These are phyloP conservation scores for Condylura cristata DNA, from an alignment of 2,113 vertebrate species.

Conservation along the genomic window DNA sequence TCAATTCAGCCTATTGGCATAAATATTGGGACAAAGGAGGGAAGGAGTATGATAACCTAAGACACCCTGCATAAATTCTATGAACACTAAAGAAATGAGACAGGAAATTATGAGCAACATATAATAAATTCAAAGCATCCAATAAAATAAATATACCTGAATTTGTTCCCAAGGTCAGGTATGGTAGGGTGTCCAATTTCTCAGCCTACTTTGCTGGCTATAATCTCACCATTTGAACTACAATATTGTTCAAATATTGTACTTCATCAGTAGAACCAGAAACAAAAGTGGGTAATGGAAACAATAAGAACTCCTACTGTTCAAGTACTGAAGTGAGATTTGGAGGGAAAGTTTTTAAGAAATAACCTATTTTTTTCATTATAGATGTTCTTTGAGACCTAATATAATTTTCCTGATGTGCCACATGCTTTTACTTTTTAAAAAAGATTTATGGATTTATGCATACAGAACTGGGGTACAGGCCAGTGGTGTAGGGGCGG, in stretches of 20 bases:
- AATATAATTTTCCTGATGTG: neutral
- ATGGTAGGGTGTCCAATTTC: constrained; percentile 77
- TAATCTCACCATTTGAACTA: constrained; percentile 77
- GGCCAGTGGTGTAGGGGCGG: no score
- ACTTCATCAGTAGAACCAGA: constrained; percentile 72
- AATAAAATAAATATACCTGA: constrained; percentile 84
- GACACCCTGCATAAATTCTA: constrained; percentile 82
- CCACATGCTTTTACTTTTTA: constrained; percentile 30
- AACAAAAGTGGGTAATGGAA: constrained; percentile 76
- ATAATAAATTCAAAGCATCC: constrained; percentile 84
- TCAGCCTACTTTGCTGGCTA: constrained; percentile 57
- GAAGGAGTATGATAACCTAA: constrained; percentile 76
- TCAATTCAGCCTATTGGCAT: constrained; percentile 55
- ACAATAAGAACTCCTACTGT: constrained; percentile 63
- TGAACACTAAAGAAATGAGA: constrained; percentile 78
- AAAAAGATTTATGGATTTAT: no score
- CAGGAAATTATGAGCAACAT: constrained; percentile 84
- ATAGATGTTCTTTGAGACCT: constrained; percentile 36
- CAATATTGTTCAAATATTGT: constrained; percentile 72
- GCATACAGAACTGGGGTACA: no score
- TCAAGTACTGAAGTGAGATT: constrained; percentile 63
- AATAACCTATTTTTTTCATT: constrained; percentile 48
- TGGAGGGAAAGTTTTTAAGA: constrained; percentile 42
- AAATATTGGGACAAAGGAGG: constrained; percentile 33
- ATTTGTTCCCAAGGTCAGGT: constrained; percentile 76